Evolutionary conservation across 2,888 invertebrate genomes (phyloP).

Genomic region (Drosophila vallismaia): DNA sequence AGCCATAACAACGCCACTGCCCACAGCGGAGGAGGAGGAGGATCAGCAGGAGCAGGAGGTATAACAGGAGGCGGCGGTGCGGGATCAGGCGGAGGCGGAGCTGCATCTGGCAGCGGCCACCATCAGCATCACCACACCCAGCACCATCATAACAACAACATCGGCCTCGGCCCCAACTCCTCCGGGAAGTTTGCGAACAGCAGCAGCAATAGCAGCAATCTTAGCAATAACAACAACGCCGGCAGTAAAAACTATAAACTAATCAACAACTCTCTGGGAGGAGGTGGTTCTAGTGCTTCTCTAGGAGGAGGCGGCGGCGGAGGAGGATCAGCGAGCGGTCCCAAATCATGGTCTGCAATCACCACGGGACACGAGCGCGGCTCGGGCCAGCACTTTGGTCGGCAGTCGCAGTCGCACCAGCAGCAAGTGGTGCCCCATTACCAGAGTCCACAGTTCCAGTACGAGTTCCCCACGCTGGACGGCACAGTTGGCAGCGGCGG

Average conservation of each 20-base stretch:
- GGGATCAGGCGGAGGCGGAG: conserved; percentile 31
- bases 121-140: conserved; percentile 48
- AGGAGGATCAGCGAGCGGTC: conserved; percentile 82
- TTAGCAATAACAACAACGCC: conserved; percentile 46
- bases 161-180: conserved; percentile 34
- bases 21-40: conserved; percentile 42
- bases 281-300: conserved; percentile 17
- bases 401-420: conserved; percentile 46
- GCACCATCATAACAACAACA: conserved; percentile 67
- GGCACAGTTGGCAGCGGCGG: conserved; percentile 85
- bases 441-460: conserved; percentile 95
- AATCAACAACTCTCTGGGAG: conserved; percentile 61
- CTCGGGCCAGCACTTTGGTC: conserved; percentile 56
- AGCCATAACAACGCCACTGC: conserved; percentile 65
- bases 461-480: conserved; percentile 96
- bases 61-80: conserved; percentile 28
- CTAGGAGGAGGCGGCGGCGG: conserved; percentile 31
- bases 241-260: conserved; percentile 71
- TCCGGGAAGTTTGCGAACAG: conserved; percentile 36
- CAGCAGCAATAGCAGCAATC: conserved; percentile 36
- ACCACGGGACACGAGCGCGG: conserved; percentile 85
- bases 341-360: conserved; percentile 87
- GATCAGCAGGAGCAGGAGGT: conserved; percentile 14
- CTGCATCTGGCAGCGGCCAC: conserved; percentile 30
- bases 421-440: conserved; percentile 87